Conservation (phyloP, 2,113 vertebrate species). For the Hypocryptadius cinnamomeus region DNA sequence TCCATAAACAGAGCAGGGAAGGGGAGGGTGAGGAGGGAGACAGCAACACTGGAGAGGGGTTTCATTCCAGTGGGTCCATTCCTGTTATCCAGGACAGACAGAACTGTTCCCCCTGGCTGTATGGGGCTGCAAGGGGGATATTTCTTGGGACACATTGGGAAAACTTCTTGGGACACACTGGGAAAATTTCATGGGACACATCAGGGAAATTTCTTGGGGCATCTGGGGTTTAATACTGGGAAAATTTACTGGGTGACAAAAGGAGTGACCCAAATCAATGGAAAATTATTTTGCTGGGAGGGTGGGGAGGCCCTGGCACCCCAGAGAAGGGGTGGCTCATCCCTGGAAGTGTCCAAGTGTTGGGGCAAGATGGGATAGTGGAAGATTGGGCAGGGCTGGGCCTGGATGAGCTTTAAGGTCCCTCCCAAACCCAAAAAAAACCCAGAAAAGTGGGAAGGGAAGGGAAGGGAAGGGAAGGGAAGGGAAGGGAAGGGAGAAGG, state of each 20-base stretch:
- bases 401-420: no score
- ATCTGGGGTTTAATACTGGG: neutral
- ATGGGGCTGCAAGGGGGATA: neutral
- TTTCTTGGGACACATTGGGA: neutral
- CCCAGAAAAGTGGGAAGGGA: no score
- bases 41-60: neutral
- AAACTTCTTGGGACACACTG: neutral
- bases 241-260: neutral
- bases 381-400: neutral
- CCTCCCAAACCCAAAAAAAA: neutral
- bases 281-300: neutral
- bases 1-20: neutral
- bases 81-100: neutral
- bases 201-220: neutral
- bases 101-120: neutral
- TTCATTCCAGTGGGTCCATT: neutral
- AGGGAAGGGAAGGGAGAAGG: no score
- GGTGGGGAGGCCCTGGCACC: neutral
- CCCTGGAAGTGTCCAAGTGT: neutral
- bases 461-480: no score
- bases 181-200: neutral
- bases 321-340: neutral
- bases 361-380: neutral
- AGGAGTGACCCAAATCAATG: neutral
- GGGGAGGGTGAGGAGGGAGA: neutral